phyloP scores from a whole-genome alignment of 2,888 invertebrate species.

The Elysia crispata region DNA sequence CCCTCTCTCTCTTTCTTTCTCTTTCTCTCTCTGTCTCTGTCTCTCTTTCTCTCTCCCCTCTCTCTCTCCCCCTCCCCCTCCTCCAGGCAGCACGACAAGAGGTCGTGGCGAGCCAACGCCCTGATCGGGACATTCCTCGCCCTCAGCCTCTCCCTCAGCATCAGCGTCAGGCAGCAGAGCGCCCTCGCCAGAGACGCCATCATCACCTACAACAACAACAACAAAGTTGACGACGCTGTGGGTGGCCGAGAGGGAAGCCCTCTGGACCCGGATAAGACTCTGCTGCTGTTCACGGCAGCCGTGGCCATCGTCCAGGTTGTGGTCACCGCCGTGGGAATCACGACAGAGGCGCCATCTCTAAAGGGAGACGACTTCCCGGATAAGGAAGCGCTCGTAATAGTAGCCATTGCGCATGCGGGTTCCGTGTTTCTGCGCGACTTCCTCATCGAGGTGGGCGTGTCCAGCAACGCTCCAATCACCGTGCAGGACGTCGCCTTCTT shows the following conservation, averaged over 20 bases:
- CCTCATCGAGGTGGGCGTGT: conserved; percentile 35
- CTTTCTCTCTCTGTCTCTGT: conserved; percentile 17
- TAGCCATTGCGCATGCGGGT: conserved; percentile 24
- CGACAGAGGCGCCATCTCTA: not conserved
- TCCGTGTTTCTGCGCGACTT: conserved; percentile 37
- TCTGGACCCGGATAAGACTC: not conserved
- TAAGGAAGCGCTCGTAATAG: conserved; percentile 36
- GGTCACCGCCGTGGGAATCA: not conserved
- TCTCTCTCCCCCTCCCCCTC: not conserved
- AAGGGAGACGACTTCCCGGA: conserved; percentile 32
- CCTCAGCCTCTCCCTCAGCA: conserved; percentile 37
- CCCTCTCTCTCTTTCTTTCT: no score
- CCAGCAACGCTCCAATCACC: not conserved
- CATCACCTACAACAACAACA: conserved; percentile 27
- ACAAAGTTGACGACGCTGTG: conserved; percentile 1
- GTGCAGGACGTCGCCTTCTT: conserved; percentile 11
- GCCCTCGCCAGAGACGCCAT: conserved; percentile 27
- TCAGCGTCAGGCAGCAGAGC: conserved; percentile 29
- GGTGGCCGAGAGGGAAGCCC: not conserved
- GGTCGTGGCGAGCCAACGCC: conserved; percentile 30
- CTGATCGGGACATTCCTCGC: conserved; percentile 25
- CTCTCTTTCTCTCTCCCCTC: not conserved
- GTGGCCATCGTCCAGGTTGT: conserved; percentile 12
- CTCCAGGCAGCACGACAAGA: conserved; percentile 38
- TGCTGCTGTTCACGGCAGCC: conserved; percentile 17